Percentiles rank a stretch among this genome's conserved stretches.
Conservation (phyloP, 2,888 invertebrate genomes). For the Tuberolachnus salignus region DNA sequence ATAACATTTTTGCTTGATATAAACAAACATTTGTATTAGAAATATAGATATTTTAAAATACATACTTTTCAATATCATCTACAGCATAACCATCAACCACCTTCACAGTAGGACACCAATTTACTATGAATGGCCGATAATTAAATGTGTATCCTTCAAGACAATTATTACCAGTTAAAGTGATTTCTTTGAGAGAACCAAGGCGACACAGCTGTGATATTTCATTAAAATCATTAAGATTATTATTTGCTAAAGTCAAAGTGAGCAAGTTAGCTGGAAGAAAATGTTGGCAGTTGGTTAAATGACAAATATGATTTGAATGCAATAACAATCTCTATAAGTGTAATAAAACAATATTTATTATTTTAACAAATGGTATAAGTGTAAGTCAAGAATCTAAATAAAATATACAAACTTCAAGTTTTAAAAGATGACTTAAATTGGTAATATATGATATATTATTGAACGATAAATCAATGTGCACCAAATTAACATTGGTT, state of each 20-base stretch:
- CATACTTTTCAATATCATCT: conserved; percentile 87
- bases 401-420: conserved; percentile 72
- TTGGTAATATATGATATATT: conserved; percentile 84
- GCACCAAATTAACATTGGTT: conserved; percentile 79
- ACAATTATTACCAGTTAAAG: conserved; percentile 87
- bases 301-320: conserved; percentile 81
- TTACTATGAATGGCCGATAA: conserved; percentile 89
- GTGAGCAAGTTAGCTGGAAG: conserved; percentile 77
- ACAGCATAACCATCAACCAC: conserved; percentile 87
- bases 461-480: conserved; percentile 88
- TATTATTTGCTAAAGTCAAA: conserved; percentile 81
- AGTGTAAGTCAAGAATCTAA: conserved; percentile 9
- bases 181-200: conserved; percentile 77
- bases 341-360: conserved; percentile 55
- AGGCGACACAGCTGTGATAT: conserved; percentile 81
- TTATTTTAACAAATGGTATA: background rate
- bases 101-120: conserved; percentile 89
- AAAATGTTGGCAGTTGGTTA: conserved; percentile 82
- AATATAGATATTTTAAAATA: conserved; percentile 34
- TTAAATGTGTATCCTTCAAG: conserved; percentile 73
- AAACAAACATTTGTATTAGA: too few relatives aligned
- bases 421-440: conserved; percentile 78
- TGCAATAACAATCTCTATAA: conserved; percentile 82
- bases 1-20: background rate
- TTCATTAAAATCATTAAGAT: conserved; percentile 83